These are phyloP conservation scores for Thera britannica DNA, from an alignment of 2,888 invertebrate species.

Conservation along the genomic window DNA sequence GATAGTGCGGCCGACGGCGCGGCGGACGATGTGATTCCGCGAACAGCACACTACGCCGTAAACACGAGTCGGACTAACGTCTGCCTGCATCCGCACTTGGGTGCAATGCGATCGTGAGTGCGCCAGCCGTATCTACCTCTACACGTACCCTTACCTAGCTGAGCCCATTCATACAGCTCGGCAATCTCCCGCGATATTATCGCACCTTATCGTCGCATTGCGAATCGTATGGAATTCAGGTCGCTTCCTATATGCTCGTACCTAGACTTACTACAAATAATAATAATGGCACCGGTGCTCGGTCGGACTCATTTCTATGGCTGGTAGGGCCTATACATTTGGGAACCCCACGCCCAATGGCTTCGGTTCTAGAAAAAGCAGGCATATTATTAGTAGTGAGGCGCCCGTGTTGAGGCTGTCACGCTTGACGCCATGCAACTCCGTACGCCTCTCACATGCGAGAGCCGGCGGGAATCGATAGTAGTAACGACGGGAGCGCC, in stretches of 20 bases:
- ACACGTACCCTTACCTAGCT: conserved; percentile 51
- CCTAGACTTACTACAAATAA: conserved; percentile 1
- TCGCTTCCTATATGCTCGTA: conserved; percentile 53
- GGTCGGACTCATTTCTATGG: conserved; percentile 6
- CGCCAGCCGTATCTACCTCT: conserved; percentile 39
- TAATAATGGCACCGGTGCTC: conserved; percentile 24
- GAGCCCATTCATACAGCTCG: conserved; percentile 71
- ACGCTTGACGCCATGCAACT: conserved; percentile 80
- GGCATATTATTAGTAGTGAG: conserved; percentile 75
- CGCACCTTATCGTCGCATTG: conserved; percentile 57
- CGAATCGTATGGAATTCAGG: conserved; percentile 62
- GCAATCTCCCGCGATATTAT: conserved; percentile 50
- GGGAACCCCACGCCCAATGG: conserved; percentile 77
- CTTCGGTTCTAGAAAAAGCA: conserved; percentile 82
- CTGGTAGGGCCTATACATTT: conserved; percentile 61
- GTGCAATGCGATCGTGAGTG: conserved; percentile 66
- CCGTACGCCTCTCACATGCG: conserved; percentile 82
- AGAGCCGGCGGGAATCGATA: conserved; percentile 47
- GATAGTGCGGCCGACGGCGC: conserved; percentile 57
- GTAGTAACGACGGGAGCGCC: conserved; percentile 35
- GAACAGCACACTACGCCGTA: conserved; percentile 66
- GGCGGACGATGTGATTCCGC: conserved; percentile 65
- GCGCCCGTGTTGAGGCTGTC: conserved; percentile 83
- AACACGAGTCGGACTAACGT: conserved; percentile 60
- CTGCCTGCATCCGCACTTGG: conserved; percentile 66